Evolutionary conservation across 2,113 vertebrate genomes (phyloP), one percentile per base, ranked within the genome.

Genomic region (human): DNA sequence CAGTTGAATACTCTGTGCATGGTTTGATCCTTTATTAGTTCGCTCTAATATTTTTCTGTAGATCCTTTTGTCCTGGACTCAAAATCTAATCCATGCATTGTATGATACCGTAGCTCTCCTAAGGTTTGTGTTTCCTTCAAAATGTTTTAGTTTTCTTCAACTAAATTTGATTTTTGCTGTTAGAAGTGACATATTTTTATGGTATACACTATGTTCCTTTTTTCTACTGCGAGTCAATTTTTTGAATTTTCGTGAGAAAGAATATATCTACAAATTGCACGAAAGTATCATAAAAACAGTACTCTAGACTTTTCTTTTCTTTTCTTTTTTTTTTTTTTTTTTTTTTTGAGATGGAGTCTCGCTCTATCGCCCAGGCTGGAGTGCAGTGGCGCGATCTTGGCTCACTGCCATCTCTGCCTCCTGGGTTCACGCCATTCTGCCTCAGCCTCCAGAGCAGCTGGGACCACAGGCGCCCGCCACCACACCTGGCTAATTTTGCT

Each of bases 161-260:
- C 6, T 78, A 45, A 48, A 38, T 82, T 79, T 89, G 75, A 81
- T 52, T 32, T 64, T 32, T 43, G 18, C 43, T 89, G 1, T 32
- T 93, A 57, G 4, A 18, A 66, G 14, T 78, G 64, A 76, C 59
- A 22, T 72, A 88, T 55, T 92, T 89, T 50, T 76, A 78, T 82
- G 50, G 9, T 11, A 93, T 88, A 35, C 0, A 8, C 7, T 73
- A 17, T 86, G 38, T 68, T 81, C 17, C 17, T 86, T 83, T 61
- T 95, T 61, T 59, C 72, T 85, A 11, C 22, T 68, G 61, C 22
- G 43, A 72, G 59, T 73, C 43, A 83, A 48, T 66, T 78, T 57
- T 76, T 83, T 83, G 38, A 45, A 72, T 68, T 90, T 89, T 82
- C 50, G 14, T 73, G 48, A 32, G 75, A 94, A 97, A 61, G 52